Percentiles rank a stretch among this genome's conserved stretches.
These are phyloP conservation scores for Columba janthina DNA, from an alignment of 2,113 vertebrate species.

Conservation along the genomic window DNA sequence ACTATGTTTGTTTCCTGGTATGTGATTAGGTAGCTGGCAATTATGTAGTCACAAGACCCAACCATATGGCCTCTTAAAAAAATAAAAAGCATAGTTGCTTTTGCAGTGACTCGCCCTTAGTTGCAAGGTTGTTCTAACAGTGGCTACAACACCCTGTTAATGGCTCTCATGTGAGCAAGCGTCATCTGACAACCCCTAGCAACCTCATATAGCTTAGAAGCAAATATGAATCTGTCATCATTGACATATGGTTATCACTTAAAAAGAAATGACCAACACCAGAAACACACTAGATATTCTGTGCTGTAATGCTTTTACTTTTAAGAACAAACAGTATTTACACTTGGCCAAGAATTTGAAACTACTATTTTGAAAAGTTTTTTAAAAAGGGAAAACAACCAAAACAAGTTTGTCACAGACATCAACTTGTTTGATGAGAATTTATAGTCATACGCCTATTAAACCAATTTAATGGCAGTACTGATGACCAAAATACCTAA, in stretches of 20 bases:
- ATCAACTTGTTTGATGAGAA: neutral
- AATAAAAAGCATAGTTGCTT: constrained; percentile 51
- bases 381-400: neutral
- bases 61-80: constrained; percentile 70
- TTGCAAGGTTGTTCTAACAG: constrained; percentile 77
- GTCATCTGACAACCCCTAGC: constrained; percentile 79
- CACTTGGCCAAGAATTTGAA: neutral
- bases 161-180: constrained; percentile 79
- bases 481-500: neutral
- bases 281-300: neutral
- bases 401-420: neutral
- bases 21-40: constrained; percentile 67
- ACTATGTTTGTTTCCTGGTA: constrained; percentile 62
- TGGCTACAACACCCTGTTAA: constrained; percentile 78
- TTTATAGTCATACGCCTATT: neutral
- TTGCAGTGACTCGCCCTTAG: constrained; percentile 69
- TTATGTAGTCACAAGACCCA: constrained; percentile 80
- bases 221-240: constrained; percentile 51
- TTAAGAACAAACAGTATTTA: neutral
- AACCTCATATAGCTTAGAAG: constrained; percentile 64
- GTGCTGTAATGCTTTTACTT: neutral
- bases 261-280: neutral
- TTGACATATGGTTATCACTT: constrained; percentile 46
- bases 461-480: neutral
- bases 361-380: neutral